Conservation (phyloP, 2,113 vertebrate species). For the Tympanuchus pallidicinctus region DNA sequence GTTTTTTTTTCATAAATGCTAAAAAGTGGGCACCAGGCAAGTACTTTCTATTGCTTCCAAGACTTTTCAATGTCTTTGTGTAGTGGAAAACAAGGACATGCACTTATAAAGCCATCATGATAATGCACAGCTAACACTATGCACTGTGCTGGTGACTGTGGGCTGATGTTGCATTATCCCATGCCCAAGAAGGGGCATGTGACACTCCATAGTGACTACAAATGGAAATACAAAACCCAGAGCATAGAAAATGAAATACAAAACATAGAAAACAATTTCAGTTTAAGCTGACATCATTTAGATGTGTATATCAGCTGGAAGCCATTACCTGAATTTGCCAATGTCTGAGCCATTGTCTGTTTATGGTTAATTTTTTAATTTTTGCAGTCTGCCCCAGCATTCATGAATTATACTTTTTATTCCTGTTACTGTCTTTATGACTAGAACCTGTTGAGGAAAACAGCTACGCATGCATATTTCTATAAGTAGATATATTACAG, state of each 20-base stretch:
- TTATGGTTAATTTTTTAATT: background rate
- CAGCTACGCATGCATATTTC: background rate
- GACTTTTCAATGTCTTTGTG: background rate
- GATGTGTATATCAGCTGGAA: background rate
- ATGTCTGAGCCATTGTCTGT: background rate
- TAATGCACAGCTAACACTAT: background rate
- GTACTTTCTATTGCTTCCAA: background rate
- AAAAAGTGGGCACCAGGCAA: background rate
- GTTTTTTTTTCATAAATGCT: background rate
- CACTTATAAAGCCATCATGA: fast-evolving
- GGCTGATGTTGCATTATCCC: background rate
- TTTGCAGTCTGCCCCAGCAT: background rate
- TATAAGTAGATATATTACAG: background rate
- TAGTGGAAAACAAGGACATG: background rate
- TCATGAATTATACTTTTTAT: background rate
- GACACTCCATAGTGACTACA: background rate
- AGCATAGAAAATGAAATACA: background rate
- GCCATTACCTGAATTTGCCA: background rate
- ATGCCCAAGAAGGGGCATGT: background rate
- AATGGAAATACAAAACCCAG: background rate
- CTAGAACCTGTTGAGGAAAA: background rate
- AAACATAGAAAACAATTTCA: background rate
- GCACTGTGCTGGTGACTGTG: background rate
- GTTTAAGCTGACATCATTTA: background rate
- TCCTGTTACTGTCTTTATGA: background rate